These are phyloP conservation scores for Hypsopygia costalis DNA, from an alignment of 2,888 invertebrate species.

Conservation along the genomic window DNA sequence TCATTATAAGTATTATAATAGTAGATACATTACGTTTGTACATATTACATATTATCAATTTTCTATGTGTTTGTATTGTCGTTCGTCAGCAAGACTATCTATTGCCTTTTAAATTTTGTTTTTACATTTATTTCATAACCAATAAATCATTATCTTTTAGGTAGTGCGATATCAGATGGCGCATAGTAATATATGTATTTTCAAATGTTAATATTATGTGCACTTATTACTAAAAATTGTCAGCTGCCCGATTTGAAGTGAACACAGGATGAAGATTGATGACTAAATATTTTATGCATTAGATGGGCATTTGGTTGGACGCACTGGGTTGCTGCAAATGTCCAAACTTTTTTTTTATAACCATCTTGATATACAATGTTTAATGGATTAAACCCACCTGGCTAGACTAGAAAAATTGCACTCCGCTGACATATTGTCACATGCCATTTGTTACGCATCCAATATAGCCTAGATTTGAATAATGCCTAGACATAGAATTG, in stretches of 20 bases:
- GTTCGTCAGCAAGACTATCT: too few species aligned
- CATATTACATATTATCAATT: too few species aligned
- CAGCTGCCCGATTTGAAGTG: background rate
- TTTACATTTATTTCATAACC: too few species aligned
- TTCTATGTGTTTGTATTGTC: too few species aligned
- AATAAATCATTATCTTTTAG: too few species aligned
- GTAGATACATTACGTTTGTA: too few species aligned
- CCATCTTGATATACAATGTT: conserved; percentile 52
- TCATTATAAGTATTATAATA: too few species aligned
- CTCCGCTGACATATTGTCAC: conserved; percentile 63
- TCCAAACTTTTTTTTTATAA: conserved; percentile 32
- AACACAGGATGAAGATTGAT: background rate
- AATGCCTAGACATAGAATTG: conserved; percentile 49
- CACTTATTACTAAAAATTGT: too few species aligned
- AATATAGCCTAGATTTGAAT: conserved; percentile 53
- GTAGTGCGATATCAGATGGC: too few species aligned
- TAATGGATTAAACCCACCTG: conserved; percentile 73
- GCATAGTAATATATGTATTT: too few species aligned
- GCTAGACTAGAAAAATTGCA: conserved; percentile 69
- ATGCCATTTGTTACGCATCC: conserved; percentile 56
- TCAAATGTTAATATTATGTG: too few species aligned
- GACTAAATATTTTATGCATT: background rate
- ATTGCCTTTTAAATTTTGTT: too few species aligned
- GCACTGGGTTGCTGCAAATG: conserved; percentile 24
- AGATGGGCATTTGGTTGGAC: conserved; percentile 1